Evolutionary conservation across 2,888 invertebrate genomes (phyloP).

Genomic region (Eumerus sabulonum): DNA sequence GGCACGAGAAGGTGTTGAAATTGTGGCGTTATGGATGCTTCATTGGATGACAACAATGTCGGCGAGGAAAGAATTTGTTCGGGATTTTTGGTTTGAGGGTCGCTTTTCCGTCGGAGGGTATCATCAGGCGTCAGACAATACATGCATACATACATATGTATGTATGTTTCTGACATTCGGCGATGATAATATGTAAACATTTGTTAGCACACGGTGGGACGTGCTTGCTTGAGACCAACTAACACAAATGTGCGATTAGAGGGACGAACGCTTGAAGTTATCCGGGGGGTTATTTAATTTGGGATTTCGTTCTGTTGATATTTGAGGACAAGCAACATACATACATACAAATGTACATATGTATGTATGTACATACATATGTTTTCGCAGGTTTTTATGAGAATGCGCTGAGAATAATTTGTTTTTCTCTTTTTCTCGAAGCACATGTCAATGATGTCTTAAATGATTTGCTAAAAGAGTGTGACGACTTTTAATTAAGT

Average conservation of each 20-base stretch:
- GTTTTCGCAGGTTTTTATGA: constrained; percentile 25
- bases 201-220: constrained; percentile 36
- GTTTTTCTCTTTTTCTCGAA: no score
- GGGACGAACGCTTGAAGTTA: constrained; percentile 13
- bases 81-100: constrained; percentile 16
- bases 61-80: constrained; percentile 19
- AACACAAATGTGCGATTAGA: constrained; percentile 2
- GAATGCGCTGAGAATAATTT: constrained; percentile 23
- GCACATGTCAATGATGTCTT: no score
- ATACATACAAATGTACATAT: no score
- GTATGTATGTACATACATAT: no score
- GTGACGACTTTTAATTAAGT: no score
- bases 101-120: constrained; percentile 6
- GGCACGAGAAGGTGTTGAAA: constrained; percentile 32
- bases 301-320: constrained; percentile 25
- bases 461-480: no score
- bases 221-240: constrained; percentile 26
- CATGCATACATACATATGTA: constrained; percentile 3
- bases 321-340: constrained; percentile 25
- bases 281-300: constrained; percentile 37
- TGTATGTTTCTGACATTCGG: constrained; percentile 3
- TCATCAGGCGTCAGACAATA: constrained; percentile 7
- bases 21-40: constrained; percentile 22
- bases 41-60: constrained; percentile 5
- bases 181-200: constrained; percentile 52